Percentiles rank a stretch among this genome's conserved stretches.
These are phyloP conservation scores for Glossosoma conforme DNA, from an alignment of 1,140 invertebrate species.

Conservation along the genomic window DNA sequence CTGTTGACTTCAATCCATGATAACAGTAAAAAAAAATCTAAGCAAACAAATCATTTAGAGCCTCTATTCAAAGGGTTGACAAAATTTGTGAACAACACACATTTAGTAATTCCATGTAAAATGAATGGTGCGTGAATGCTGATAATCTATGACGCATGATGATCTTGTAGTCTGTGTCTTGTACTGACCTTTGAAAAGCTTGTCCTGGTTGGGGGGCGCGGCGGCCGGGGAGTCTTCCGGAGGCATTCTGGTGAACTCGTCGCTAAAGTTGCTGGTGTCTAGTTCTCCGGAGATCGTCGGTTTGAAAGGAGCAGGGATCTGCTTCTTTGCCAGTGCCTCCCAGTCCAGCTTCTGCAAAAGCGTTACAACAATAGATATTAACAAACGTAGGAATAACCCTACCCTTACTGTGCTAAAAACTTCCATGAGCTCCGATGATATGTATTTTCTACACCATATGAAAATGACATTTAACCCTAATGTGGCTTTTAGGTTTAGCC, in stretches of 20 bases:
- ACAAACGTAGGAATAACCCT: no score
- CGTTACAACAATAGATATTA: no score
- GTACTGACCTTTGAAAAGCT: slow-evolving; percentile 72
- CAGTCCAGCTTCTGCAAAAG: slow-evolving; percentile 63
- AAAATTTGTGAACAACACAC: neutral
- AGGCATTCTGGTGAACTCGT: slow-evolving; percentile 90
- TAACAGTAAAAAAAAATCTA: neutral
- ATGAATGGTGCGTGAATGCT: neutral
- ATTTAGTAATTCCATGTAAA: neutral
- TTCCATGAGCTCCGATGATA: no score
- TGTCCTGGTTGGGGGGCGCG: slow-evolving; percentile 77
- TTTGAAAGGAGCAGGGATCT: slow-evolving; percentile 75
- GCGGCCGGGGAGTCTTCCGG: slow-evolving; percentile 88
- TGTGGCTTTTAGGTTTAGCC: no score
- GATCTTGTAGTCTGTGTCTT: slow-evolving; percentile 9
- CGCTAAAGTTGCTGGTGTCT: slow-evolving; percentile 94
- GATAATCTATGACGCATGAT: neutral
- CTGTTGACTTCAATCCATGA: no score
- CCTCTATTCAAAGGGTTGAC: neutral
- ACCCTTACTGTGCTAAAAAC: no score
- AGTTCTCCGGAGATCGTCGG: slow-evolving; percentile 76
- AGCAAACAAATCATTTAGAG: slow-evolving; percentile 13
- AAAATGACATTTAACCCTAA: no score
- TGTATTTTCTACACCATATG: no score
- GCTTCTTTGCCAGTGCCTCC: slow-evolving; percentile 67